Conservation (phyloP, 30 jellyfish, hydroid and myxozoan genomes). For the Haliclystus octoradiatus region DNA sequence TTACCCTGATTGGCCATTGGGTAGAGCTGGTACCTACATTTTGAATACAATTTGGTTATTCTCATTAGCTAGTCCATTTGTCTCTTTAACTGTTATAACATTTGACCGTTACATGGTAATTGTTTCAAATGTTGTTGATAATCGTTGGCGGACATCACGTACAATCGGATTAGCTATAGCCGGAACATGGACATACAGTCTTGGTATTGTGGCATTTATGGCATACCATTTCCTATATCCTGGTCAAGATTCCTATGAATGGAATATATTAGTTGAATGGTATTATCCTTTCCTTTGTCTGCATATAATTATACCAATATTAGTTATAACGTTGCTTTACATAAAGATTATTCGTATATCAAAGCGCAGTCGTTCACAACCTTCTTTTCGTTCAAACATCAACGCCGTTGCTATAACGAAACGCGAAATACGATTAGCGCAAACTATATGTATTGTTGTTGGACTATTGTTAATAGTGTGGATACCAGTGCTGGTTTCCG, state of each 20-base stretch:
- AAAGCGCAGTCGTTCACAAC: not conserved
- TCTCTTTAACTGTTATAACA: constrained; percentile 41
- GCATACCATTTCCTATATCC: constrained; percentile 20
- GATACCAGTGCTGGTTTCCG: constrained; percentile 67
- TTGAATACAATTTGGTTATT: constrained; percentile 40
- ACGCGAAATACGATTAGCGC: constrained; percentile 47
- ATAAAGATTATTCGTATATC: constrained; percentile 7
- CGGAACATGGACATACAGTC: constrained; percentile 35
- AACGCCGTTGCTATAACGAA: not conserved
- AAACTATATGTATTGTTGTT: constrained; percentile 42
- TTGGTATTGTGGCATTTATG: constrained; percentile 32
- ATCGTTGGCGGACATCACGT: not conserved
- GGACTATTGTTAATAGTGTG: constrained; percentile 47
- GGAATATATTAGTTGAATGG: constrained; percentile 30
- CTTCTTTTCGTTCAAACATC: not conserved
- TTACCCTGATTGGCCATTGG: constrained; percentile 51
- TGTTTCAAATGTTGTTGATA: constrained; percentile 9
- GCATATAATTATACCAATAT: constrained; percentile 38
- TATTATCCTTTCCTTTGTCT: constrained; percentile 54
- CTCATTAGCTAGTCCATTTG: constrained; percentile 59
- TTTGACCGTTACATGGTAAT: constrained; percentile 40
- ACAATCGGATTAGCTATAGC: not conserved
- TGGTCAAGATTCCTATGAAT: constrained; percentile 10
- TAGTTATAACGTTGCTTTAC: constrained; percentile 13
- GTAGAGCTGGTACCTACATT: constrained; percentile 26